These are phyloP conservation scores for Drosophila navojoa DNA, from an alignment of 1,140 invertebrate genomes.

Conservation along the genomic window DNA sequence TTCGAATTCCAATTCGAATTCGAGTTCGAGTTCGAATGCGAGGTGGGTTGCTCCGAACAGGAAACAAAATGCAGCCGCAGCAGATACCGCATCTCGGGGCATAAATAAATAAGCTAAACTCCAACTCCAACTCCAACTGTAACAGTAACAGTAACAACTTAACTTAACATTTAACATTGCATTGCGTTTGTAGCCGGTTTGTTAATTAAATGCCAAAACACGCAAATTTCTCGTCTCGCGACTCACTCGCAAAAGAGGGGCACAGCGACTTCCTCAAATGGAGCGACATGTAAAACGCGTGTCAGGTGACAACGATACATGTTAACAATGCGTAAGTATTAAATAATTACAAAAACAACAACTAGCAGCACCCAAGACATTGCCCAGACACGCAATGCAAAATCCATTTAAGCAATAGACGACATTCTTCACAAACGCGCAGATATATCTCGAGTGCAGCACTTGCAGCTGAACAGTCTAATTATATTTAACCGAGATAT, in stretches of 20 bases:
- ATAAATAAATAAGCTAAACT: constrained; percentile 40
- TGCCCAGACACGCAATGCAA: constrained; percentile 49
- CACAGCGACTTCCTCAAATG: constrained; percentile 64
- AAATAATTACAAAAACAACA: constrained; percentile 59
- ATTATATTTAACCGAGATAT: constrained; percentile 10
- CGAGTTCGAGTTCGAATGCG: constrained; percentile 3
- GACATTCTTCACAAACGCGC: constrained; percentile 57
- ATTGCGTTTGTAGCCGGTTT: constrained; percentile 64
- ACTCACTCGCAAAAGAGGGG: constrained; percentile 49
- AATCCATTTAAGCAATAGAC: constrained; percentile 47
- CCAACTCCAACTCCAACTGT: constrained; percentile 48
- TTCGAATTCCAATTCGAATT: background rate
- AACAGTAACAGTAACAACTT: constrained; percentile 63
- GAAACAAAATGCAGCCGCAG: constrained; percentile 29
- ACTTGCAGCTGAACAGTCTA: background rate
- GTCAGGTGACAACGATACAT: constrained; percentile 70
- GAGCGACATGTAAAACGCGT: constrained; percentile 73
- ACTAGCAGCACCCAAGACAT: constrained; percentile 30
- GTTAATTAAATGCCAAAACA: constrained; percentile 75
- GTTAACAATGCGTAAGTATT: constrained; percentile 77
- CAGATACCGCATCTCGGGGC: constrained; percentile 39
- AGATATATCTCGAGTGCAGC: constrained; percentile 18
- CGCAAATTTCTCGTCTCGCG: constrained; percentile 63
- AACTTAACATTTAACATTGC: constrained; percentile 63
- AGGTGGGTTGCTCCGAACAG: constrained; percentile 46